Conservation (phyloP, 2,888 invertebrate genomes). For the Ormyrus rosae region DNA sequence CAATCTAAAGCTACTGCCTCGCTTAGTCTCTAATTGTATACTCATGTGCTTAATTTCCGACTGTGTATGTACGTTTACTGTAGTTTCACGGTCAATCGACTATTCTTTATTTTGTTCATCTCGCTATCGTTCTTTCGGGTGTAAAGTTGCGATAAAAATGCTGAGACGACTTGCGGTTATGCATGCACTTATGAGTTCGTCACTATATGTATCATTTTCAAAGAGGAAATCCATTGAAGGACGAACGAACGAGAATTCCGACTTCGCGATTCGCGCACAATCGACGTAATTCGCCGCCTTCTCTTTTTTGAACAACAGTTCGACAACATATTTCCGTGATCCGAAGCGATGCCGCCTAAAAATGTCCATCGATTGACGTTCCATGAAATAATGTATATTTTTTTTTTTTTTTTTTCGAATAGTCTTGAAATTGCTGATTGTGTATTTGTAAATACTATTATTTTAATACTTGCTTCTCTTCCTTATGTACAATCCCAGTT, state of each 20-base stretch:
- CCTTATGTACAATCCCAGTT: constrained; percentile 73
- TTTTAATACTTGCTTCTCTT: constrained; percentile 68
- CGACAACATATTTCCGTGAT: constrained; percentile 58
- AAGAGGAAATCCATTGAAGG: constrained; percentile 47
- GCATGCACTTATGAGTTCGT: constrained; percentile 42
- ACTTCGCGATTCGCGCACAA: constrained; percentile 30
- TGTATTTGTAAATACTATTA: constrained; percentile 70
- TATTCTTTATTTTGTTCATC: constrained; percentile 49
- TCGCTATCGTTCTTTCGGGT: constrained; percentile 49
- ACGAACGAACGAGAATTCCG: constrained; percentile 39
- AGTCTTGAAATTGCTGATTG: constrained; percentile 71
- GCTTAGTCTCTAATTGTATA: constrained; percentile 74
- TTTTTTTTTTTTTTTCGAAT: constrained; percentile 58
- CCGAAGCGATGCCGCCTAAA: constrained; percentile 34
- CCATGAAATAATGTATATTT: constrained; percentile 42
- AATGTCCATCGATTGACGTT: constrained; percentile 52
- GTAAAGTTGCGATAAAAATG: constrained; percentile 56
- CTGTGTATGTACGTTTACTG: constrained; percentile 66
- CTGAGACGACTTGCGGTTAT: constrained; percentile 38
- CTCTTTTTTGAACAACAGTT: not conserved
- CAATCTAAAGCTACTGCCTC: constrained; percentile 73
- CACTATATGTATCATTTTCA: constrained; percentile 45
- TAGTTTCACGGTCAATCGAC: constrained; percentile 69
- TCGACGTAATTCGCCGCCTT: constrained; percentile 4
- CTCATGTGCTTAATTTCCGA: constrained; percentile 72